Conservation (phyloP, 2,888 invertebrate species). For the Camponotus fellah region DNA sequence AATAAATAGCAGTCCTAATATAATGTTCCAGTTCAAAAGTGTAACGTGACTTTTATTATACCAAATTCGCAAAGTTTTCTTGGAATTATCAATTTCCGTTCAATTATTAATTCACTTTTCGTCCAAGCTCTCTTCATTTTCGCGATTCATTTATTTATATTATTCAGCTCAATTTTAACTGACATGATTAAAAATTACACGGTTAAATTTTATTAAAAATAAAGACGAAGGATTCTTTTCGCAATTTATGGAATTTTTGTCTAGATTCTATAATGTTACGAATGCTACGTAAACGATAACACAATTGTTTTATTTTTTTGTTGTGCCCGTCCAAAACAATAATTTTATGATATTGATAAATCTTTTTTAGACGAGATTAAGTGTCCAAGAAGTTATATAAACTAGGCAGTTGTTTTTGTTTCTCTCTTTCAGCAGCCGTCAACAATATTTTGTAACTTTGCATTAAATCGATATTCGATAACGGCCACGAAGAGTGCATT, state of each 20-base stretch:
- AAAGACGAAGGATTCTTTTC: background rate
- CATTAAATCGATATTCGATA: constrained; percentile 64
- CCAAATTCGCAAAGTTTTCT: background rate
- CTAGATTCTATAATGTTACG: background rate
- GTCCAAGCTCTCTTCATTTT: background rate
- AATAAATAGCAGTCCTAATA: constrained; percentile 1
- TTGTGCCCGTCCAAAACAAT: constrained; percentile 36
- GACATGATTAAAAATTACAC: background rate
- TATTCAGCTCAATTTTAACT: background rate
- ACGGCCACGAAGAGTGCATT: constrained; percentile 1
- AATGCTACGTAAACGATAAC: background rate
- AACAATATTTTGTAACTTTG: constrained; percentile 57
- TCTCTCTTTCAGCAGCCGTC: constrained; percentile 34
- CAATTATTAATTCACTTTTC: background rate
- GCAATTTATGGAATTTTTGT: background rate
- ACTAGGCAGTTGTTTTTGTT: constrained; percentile 31
- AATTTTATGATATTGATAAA: constrained; percentile 45
- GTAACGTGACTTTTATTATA: background rate
- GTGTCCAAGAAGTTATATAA: constrained; percentile 60
- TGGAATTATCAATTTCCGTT: background rate
- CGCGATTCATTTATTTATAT: background rate
- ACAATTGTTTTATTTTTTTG: constrained; percentile 26
- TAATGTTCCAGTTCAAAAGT: background rate
- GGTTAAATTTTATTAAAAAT: background rate
- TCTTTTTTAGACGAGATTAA: constrained; percentile 43